A percentile compares a stretch with the other conserved stretches of the same genome.
Evolutionary conservation across 2,113 vertebrate genomes (phyloP).

Genomic region (Turnix velox): DNA sequence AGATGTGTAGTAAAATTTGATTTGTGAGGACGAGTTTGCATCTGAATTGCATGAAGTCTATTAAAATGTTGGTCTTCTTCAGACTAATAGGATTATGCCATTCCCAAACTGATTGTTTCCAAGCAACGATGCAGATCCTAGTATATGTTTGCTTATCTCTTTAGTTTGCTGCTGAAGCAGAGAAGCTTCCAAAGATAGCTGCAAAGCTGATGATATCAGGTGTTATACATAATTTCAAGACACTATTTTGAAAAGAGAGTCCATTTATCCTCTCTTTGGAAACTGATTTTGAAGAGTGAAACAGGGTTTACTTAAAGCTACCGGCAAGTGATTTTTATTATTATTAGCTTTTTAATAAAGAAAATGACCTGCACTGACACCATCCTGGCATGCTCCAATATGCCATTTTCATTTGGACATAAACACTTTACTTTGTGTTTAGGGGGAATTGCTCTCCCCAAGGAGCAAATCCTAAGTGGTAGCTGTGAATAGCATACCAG

Average conservation of each 20-base stretch:
- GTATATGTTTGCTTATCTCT: slow-evolving; percentile 44
- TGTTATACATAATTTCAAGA: slow-evolving; percentile 3
- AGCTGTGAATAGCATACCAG: rapidly evolving
- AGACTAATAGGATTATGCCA: slow-evolving; percentile 49
- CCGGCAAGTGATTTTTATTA: background rate
- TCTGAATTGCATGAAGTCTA: slow-evolving; percentile 50
- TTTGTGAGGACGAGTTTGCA: slow-evolving; percentile 46
- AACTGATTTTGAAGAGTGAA: background rate
- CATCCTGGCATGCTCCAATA: background rate
- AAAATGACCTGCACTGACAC: background rate
- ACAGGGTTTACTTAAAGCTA: rapidly evolving
- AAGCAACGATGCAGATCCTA: slow-evolving; percentile 64
- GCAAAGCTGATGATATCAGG: slow-evolving; percentile 40
- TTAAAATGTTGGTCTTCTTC: slow-evolving; percentile 50
- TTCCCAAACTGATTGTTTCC: slow-evolving; percentile 65
- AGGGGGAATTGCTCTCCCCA: background rate
- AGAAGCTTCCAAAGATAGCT: slow-evolving; percentile 38
- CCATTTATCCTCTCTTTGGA: background rate
- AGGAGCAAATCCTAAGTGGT: background rate
- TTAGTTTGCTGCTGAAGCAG: slow-evolving; percentile 20
- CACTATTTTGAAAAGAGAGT: background rate
- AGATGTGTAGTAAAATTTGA: slow-evolving; percentile 9
- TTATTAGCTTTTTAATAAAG: background rate
- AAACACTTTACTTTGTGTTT: background rate
- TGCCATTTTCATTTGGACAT: background rate